phyloP scores from a whole-genome alignment of 2,888 invertebrate genomes.

The Plutella xylostella region DNA sequence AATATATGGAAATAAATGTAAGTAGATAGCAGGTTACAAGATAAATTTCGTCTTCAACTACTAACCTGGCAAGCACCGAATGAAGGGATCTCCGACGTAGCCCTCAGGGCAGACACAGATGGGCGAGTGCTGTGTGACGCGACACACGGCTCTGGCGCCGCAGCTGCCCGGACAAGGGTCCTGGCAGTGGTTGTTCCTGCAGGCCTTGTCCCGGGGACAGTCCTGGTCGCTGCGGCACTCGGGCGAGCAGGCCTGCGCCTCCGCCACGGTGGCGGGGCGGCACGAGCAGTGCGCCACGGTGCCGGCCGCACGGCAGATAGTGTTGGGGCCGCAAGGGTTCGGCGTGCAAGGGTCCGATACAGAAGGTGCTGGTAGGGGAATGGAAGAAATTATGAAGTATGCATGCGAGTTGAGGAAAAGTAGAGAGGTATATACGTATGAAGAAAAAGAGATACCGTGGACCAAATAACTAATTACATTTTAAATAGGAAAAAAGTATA shows the following conservation, averaged over 20 bases:
- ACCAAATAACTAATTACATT: no score
- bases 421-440: no score
- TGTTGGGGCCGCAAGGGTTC: slow-evolving; percentile 79
- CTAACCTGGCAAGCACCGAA: slow-evolving; percentile 73
- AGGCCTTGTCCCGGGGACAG: slow-evolving; percentile 73
- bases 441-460: no score
- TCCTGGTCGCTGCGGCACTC: slow-evolving; percentile 80
- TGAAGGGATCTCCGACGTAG: slow-evolving; percentile 82
- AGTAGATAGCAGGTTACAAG: neutral
- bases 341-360: slow-evolving; percentile 72
- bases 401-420: no score
- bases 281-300: slow-evolving; percentile 78
- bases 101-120: slow-evolving; percentile 78
- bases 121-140: slow-evolving; percentile 80
- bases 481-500: no score
- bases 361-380: slow-evolving; percentile 28
- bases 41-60: no score
- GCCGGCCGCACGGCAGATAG: slow-evolving; percentile 75
- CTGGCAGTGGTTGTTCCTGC: slow-evolving; percentile 74
- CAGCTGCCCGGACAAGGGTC: slow-evolving; percentile 84
- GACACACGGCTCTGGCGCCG: slow-evolving; percentile 79
- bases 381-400: neutral
- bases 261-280: slow-evolving; percentile 73
- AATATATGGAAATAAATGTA: neutral
- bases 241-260: slow-evolving; percentile 82